phyloP scores from a whole-genome alignment of 2,113 vertebrate genomes.

The Pao palembangensis region DNA sequence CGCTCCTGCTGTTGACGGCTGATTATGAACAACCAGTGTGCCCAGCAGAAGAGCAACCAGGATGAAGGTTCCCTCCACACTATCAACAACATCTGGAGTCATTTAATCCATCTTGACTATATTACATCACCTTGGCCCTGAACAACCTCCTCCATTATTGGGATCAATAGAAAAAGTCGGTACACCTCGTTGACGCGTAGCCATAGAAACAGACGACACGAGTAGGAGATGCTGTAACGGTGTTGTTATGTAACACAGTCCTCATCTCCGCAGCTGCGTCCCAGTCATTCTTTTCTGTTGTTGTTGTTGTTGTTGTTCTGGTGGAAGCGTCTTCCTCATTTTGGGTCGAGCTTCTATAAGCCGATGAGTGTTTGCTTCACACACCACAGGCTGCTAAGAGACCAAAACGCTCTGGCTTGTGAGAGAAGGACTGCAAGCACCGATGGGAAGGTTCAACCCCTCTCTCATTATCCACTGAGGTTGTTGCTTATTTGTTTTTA shows the following conservation, averaged over 20 bases:
- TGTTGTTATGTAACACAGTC: slow-evolving; percentile 57
- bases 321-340: background rate
- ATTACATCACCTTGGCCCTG: slow-evolving; percentile 12
- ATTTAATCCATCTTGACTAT: slow-evolving; percentile 19
- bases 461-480: background rate
- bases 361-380: slow-evolving; percentile 22
- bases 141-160: slow-evolving; percentile 43
- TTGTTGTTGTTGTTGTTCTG: slow-evolving; percentile 7
- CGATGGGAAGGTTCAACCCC: no score
- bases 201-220: slow-evolving; percentile 60
- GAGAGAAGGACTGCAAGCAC: background rate
- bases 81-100: slow-evolving; percentile 11
- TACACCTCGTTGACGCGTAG: slow-evolving; percentile 43
- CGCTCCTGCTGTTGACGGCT: no score
- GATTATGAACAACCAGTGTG: background rate
- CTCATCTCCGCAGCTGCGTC: slow-evolving; percentile 42
- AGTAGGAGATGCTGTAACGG: slow-evolving; percentile 31
- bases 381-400: slow-evolving; percentile 1
- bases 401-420: background rate
- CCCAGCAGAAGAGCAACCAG: background rate
- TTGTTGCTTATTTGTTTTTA: no score
- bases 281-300: slow-evolving; percentile 21
- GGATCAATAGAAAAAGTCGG: slow-evolving; percentile 46
- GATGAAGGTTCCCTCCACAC: background rate
- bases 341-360: slow-evolving; percentile 40